These are phyloP conservation scores for Eunapius fragilis DNA, from an alignment of 37 sponge, comb jelly and placozoan genomes.

Conservation along the genomic window DNA sequence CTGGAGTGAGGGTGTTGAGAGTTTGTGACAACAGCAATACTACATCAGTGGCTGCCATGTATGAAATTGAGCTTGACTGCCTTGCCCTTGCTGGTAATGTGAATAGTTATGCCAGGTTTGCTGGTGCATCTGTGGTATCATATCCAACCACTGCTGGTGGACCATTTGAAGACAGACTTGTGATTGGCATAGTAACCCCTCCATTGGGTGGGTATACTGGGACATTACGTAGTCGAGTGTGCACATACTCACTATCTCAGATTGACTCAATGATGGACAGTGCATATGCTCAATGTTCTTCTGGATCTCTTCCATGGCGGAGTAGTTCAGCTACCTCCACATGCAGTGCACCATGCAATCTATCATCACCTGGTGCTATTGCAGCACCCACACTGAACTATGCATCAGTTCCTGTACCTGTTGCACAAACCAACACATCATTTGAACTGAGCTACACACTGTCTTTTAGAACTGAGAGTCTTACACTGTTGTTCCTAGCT, in stretches of 20 bases:
- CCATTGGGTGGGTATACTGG: background rate
- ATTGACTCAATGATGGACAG: constrained; percentile 12
- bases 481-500: background rate
- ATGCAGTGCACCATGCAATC: background rate
- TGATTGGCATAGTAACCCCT: background rate
- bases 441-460: background rate
- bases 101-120: background rate
- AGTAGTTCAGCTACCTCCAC: background rate
- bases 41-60: background rate
- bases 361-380: background rate
- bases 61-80: constrained; percentile 2
- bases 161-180: background rate
- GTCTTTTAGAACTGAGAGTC: background rate
- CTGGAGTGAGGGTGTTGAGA: background rate
- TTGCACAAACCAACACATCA: background rate
- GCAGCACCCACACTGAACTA: background rate
- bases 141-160: background rate
- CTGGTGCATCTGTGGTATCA: background rate
- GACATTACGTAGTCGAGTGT: background rate
- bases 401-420: background rate
- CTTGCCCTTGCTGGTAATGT: background rate
- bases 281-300: background rate
- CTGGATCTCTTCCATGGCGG: background rate
- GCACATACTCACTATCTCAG: background rate
- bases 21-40: constrained; percentile 5